Conservation (phyloP, 2,888 invertebrate genomes). For the Latrodectus elegans region DNA sequence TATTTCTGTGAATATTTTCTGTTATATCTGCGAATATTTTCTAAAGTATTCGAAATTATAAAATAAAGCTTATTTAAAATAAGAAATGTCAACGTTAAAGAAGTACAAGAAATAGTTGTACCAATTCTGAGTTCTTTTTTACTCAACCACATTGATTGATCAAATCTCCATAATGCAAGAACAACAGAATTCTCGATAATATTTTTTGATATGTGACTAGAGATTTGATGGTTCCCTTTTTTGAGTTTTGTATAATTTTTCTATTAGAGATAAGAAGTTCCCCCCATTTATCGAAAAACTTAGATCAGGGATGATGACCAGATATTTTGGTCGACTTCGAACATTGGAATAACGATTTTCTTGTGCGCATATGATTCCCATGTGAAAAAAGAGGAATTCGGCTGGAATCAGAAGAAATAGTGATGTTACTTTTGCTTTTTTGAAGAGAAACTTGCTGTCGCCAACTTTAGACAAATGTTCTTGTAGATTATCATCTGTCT, state of each 20-base stretch:
- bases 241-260: slow-evolving; percentile 54
- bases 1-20: too few relatives aligned
- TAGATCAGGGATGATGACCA: slow-evolving; percentile 31
- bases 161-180: slow-evolving; percentile 17
- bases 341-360: slow-evolving; percentile 40
- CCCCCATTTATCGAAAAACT: slow-evolving; percentile 37
- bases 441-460: too few relatives aligned
- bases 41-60: too few relatives aligned
- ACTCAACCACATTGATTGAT: too few relatives aligned
- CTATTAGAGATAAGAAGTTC: slow-evolving; percentile 49
- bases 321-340: slow-evolving; percentile 43
- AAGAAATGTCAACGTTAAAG: too few relatives aligned
- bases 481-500: too few relatives aligned
- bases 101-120: too few relatives aligned
- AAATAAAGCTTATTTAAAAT: too few relatives aligned
- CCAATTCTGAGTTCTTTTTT: too few relatives aligned
- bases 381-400: not conserved
- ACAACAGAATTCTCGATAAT: slow-evolving; percentile 39
- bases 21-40: too few relatives aligned
- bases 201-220: slow-evolving; percentile 18
- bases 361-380: not conserved
- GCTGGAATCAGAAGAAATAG: not conserved
- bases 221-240: not conserved
- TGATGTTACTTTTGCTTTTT: not conserved
- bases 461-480: too few relatives aligned